Evolutionary conservation across 2,113 vertebrate species (phyloP), one percentile per base, ranked within the genome.

Genomic region (Xiphorhynchus elegans): DNA sequence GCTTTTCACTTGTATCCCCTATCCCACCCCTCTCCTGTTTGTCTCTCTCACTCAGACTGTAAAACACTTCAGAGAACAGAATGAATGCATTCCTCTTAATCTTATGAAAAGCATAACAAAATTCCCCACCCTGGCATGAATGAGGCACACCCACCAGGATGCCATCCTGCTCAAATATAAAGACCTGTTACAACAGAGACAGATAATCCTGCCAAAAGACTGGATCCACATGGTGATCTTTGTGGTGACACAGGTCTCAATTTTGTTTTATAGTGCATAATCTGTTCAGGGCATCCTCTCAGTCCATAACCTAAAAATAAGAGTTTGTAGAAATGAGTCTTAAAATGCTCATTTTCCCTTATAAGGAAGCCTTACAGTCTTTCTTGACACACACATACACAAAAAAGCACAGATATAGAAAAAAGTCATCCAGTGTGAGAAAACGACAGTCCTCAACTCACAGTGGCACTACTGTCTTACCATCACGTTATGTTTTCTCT

Each of bases 241-340:
- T 19, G 17, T 29, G 9, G 13, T 23, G 23, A 69, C 0, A 0
- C 1, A 2, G 28, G 35, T 24, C 60, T 78, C 42, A 25, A 28
- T 13, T 62, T 50, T 55, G 6, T 25, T 89, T 89, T 3, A 0
- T 12, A 66, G 13, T 40, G 7, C 17, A 46, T 44, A n/a, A 33
- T 80, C 37, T 86, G 39, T 35, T n/a, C 13, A 35, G 55, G 26
- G 18, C 16, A 26, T 18, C 9, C 26, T 55, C 55, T 88, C 17
- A 26, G 16, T 21, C 23, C 0, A 0, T 50, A 78, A 70, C 6
- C 46, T 81, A 81, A 73, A 85, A 75, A 16, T 7, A 17, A 50
- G 3, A 4, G 33, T 28, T 79, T 80, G 29, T 47, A 88, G 35
- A 89, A 80, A 86, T 0, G 0, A 93, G 14, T 10, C 39, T 68